Base-by-base conservation (phyloP, 2,888 invertebrate genomes). In the Entomobrya multifasciata region DNA sequence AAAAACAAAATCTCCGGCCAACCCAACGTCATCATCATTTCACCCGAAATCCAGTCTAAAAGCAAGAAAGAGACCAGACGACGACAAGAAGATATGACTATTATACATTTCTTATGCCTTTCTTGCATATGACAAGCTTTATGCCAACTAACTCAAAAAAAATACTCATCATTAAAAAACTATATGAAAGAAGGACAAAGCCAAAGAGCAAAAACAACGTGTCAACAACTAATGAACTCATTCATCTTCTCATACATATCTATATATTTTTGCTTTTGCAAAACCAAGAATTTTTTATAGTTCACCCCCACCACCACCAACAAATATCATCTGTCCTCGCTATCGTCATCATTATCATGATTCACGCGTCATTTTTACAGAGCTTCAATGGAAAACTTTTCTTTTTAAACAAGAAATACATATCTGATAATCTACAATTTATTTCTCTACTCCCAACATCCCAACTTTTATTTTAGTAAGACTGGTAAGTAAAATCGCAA, bases 191-290 rank as follows among this genome's bases (percentile, higher is more conserved):
- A 70, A 41, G 67, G 70, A 72, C 60, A 62, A 62, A 4, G 27
- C 36, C 30, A 25, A 49, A 74, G 17, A 67, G 17, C 52, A 74
- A 60, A 44, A 36, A 27, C 27, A 62, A 62, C 62, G 27, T 62
- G 62, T 62, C 30, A 30, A 62, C 62, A 62, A 17, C 81, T 81
- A 81, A 81, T 81, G 81, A 81, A 81, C 67, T 70, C 70, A 81
- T 81, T 81, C 70, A 81, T 81, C 47, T 78, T 57, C 22, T 20
- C 4, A 36, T 36, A 36, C 44, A 27, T 74, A 55, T 49, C 20
- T 20, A 20, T 36, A 36, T 60, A 27, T 74, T 74, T 49, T 44
- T 20, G 36, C 30, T 27, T 47, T 57, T 22, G 11, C 55, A 77
- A 30, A 55, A 25, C 22, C 49, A 77, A 36, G 17, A 55, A 57